Evolutionary conservation across 2,888 invertebrate genomes (phyloP).

Genomic region (Nasonia oneida): DNA sequence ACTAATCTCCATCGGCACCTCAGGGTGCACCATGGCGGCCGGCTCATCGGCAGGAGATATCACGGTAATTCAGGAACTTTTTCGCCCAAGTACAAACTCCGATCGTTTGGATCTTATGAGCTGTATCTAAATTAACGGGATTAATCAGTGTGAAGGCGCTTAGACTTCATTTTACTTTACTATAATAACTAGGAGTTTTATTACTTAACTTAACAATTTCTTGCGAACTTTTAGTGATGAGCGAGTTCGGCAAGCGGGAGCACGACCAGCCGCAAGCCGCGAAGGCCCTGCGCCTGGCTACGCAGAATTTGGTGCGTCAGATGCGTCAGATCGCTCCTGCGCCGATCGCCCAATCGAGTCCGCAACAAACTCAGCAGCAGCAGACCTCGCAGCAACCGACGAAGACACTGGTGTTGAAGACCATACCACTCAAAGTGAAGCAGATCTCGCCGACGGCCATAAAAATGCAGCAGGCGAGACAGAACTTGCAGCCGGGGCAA

Average conservation of each 20-base stretch:
- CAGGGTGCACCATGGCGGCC: conserved; percentile 77
- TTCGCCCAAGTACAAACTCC: no score
- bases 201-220: background rate
- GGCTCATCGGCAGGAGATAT: conserved; percentile 77
- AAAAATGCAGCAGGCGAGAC: conserved; percentile 73
- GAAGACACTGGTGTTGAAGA: conserved; percentile 76
- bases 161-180: conserved; percentile 52
- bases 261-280: conserved; percentile 53
- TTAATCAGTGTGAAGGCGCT: no score
- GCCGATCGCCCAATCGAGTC: conserved; percentile 64
- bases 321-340: conserved; percentile 73
- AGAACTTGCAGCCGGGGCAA: conserved; percentile 63
- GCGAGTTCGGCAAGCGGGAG: conserved; percentile 50
- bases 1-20: conserved; percentile 78
- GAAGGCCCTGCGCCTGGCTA: conserved; percentile 73
- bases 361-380: conserved; percentile 62
- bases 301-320: conserved; percentile 74
- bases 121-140: no score
- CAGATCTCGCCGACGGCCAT: conserved; percentile 75
- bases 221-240: conserved; percentile 52
- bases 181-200: no score
- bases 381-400: conserved; percentile 68
- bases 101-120: no score
- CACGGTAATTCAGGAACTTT: conserved; percentile 72
- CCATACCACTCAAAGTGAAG: conserved; percentile 76